These are phyloP conservation scores for Centrocercus urophasianus DNA, from an alignment of 2,113 vertebrate genomes.

Conservation along the genomic window DNA sequence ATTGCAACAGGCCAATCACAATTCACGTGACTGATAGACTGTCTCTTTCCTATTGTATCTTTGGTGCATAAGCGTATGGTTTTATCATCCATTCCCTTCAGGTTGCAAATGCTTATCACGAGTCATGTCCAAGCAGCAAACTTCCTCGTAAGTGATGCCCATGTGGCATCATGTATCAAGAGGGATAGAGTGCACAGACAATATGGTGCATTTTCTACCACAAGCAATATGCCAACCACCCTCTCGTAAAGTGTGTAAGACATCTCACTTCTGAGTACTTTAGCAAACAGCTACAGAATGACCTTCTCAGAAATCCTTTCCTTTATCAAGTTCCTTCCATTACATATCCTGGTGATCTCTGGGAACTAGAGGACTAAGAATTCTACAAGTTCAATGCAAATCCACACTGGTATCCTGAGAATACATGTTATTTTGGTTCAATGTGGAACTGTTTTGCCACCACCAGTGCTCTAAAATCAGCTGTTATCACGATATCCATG, in stretches of 20 bases:
- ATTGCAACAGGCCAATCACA: constrained; percentile 74
- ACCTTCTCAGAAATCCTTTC: constrained; percentile 23
- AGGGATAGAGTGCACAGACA: constrained; percentile 34
- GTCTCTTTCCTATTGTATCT: constrained; percentile 55
- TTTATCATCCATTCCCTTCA: constrained; percentile 66
- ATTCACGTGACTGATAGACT: constrained; percentile 72
- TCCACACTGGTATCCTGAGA: constrained; percentile 50
- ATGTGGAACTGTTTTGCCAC: constrained; percentile 57
- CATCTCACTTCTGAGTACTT: neutral
- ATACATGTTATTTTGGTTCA: constrained; percentile 52
- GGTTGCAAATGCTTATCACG: constrained; percentile 78
- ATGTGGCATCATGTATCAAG: constrained; percentile 3
- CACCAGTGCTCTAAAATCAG: constrained; percentile 61
- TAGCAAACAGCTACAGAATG: neutral
- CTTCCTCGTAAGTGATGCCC: constrained; percentile 16
- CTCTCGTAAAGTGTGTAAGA: neutral
- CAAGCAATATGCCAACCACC: neutral
- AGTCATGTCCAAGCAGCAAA: constrained; percentile 57
- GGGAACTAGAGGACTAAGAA: constrained; percentile 14
- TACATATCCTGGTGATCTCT: neutral
- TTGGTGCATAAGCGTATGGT: neutral
- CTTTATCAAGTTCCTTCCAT: neutral
- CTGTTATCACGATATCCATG: constrained; percentile 53
- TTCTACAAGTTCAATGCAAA: constrained; percentile 42
- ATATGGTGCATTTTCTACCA: neutral